A percentile compares a stretch with the other conserved stretches of the same genome.
phyloP scores from a whole-genome alignment of 2,113 vertebrate genomes.

The Empidonax traillii region DNA sequence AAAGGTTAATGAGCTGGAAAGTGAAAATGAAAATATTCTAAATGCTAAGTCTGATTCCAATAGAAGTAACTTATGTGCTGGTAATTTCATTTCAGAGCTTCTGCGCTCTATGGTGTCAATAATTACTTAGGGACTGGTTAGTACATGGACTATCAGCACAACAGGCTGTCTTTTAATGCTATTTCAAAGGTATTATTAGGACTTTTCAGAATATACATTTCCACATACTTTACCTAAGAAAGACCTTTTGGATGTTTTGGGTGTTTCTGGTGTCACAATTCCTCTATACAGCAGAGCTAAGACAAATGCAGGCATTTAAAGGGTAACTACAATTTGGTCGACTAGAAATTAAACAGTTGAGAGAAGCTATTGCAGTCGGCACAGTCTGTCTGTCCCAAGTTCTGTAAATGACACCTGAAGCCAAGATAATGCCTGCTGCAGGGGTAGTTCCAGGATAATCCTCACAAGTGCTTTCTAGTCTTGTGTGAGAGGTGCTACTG shows the following conservation, averaged over 20 bases:
- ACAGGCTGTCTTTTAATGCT: background rate
- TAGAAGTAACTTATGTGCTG: background rate
- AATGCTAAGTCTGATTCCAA: constrained; percentile 8
- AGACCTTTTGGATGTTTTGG: background rate
- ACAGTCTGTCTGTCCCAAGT: background rate
- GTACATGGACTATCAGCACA: background rate
- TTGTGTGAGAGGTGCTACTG: background rate
- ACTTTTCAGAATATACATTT: background rate
- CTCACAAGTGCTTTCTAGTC: background rate
- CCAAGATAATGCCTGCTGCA: background rate
- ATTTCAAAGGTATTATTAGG: background rate
- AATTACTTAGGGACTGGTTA: background rate
- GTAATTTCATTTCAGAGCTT: background rate
- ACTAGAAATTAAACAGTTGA: background rate
- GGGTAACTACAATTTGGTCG: background rate
- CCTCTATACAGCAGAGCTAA: background rate
- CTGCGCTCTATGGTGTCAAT: background rate
- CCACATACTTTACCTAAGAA: background rate
- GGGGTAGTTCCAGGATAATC: background rate
- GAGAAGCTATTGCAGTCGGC: background rate
- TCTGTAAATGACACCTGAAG: background rate
- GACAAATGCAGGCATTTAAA: background rate
- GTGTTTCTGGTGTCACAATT: background rate
- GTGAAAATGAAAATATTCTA: background rate
- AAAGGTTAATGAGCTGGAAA: constrained; percentile 54